These are phyloP conservation scores for Phyllotreta cruciferae DNA, from an alignment of 2,888 invertebrate genomes.

Conservation along the genomic window DNA sequence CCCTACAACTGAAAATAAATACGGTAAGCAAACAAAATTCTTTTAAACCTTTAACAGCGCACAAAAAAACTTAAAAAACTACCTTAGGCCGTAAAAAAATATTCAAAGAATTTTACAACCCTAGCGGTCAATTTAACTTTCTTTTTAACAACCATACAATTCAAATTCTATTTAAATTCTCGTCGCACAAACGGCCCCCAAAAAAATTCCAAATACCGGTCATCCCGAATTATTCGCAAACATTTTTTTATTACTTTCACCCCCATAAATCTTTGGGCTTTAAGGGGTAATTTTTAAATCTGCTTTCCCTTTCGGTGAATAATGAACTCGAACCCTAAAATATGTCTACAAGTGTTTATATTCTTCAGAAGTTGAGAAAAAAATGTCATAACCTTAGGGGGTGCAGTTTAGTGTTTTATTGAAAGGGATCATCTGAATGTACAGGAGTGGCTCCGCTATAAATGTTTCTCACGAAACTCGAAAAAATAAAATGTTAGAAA, in stretches of 20 bases:
- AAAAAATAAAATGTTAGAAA: no score
- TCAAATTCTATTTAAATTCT: constrained; percentile 35
- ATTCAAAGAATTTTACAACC: constrained; percentile 15
- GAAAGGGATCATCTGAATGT: constrained; percentile 47
- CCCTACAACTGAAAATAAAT: constrained; percentile 53
- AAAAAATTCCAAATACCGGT: constrained; percentile 32
- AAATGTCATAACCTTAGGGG: constrained; percentile 52
- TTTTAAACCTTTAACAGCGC: constrained; percentile 19
- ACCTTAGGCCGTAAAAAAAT: constrained; percentile 15
- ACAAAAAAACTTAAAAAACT: constrained; percentile 34
- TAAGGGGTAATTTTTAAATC: constrained; percentile 44
- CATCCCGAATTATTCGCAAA: constrained; percentile 37
- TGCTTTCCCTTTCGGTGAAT: constrained; percentile 43
- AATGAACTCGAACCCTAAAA: constrained; percentile 37
- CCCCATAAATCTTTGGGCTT: constrained; percentile 33
- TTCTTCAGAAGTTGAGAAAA: constrained; percentile 45
- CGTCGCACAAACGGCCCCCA: constrained; percentile 29
- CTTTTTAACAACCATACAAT: constrained; percentile 35
- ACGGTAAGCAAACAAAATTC: constrained; percentile 52
- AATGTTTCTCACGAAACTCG: no score
- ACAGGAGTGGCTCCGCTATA: background rate
- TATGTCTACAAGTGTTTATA: constrained; percentile 48
- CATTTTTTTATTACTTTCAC: constrained; percentile 26
- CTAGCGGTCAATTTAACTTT: constrained; percentile 31
- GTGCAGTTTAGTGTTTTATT: constrained; percentile 46